Base-by-base conservation (phyloP, 2,797 vertebrate genomes). In the Sandelia bainsii region DNA sequence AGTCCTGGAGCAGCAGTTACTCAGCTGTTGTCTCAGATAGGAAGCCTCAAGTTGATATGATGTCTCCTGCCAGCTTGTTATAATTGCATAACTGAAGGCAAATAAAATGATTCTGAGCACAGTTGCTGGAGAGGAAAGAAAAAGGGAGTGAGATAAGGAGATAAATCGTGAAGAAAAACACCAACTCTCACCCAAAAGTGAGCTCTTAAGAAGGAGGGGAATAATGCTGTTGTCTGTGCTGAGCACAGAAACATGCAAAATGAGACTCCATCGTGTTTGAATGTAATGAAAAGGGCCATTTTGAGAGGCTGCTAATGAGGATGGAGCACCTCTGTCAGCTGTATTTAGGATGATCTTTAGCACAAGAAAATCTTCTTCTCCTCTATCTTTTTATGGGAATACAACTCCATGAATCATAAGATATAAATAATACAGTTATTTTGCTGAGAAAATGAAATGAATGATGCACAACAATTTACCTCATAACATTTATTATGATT, bases 61-160 rank as follows among this genome's bases (percentile, higher is more conserved):
- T 80, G 84, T 73, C 75, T 80, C 83, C 81, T 89, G 88, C 88
- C 89, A 91, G 87, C 85, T 85, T 87, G 77, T 92, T 89, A 86
- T 90, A 80, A 77, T 90, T 91, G 85, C 90, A 77, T 90, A 90
- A 93, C 72, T 62, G 48, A 81, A 76, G 48, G 29, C 65, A 85
- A 80, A 89, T 79, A 88, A 82, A 90, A 70, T 69, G 80, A 84
- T 80, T 87, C 74, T 46, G 48, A 78, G 63, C 69, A 77, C 56
- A 74, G 49, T 51, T 48, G 48, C 74, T 44, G 19, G 52, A 73
- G 65, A 57, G 27, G 37, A 7, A 52, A 12, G 23, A 39, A 27
- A 25, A 4, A 11, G 11, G 11, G 37, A 6, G 14, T 1, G 13
- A 2, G 14, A 25, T 19, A 14, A 66, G 19, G 37, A 53, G 29